These are phyloP conservation scores for Macroteleia sp. DNA, from an alignment of 2,888 invertebrate genomes.

Conservation along the genomic window DNA sequence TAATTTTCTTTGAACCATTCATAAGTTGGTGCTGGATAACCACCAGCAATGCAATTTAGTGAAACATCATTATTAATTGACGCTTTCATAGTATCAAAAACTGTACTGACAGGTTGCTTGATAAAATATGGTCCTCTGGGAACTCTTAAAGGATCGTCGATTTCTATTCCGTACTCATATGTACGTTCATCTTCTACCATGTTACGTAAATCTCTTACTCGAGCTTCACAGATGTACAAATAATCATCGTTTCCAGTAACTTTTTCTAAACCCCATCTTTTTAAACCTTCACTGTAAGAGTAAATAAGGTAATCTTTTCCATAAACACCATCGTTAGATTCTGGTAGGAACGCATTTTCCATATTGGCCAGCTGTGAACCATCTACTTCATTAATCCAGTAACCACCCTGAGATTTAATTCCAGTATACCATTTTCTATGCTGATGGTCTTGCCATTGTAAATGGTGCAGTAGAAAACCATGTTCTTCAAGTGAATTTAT, in stretches of 20 bases:
- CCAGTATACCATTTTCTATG: constrained; percentile 95
- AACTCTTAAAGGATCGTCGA: constrained; percentile 91
- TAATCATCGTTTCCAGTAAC: constrained; percentile 91
- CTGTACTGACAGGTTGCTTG: constrained; percentile 92
- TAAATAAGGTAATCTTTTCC: constrained; percentile 92
- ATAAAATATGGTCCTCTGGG: constrained; percentile 95
- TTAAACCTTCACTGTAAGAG: constrained; percentile 85
- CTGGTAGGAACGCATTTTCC: constrained; percentile 92
- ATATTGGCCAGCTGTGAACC: constrained; percentile 90
- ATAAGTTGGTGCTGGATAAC: constrained; percentile 95
- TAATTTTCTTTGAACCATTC: constrained; percentile 96
- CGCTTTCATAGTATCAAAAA: constrained; percentile 91
- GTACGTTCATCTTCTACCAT: constrained; percentile 90
- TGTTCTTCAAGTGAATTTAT: constrained; percentile 94
- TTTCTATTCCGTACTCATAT: constrained; percentile 93
- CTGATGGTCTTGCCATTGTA: constrained; percentile 93
- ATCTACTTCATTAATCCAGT: constrained; percentile 93
- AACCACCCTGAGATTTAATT: constrained; percentile 89
- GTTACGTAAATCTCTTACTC: constrained; percentile 89
- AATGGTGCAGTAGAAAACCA: constrained; percentile 91
- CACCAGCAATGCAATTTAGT: constrained; percentile 92
- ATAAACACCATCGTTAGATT: constrained; percentile 84
- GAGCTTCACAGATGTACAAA: constrained; percentile 95
- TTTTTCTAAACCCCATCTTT: constrained; percentile 93
- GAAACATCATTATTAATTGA: constrained; percentile 90